These are phyloP conservation scores for Metacarcinus magister DNA, from an alignment of 2,888 invertebrate genomes.

Conservation along the genomic window DNA sequence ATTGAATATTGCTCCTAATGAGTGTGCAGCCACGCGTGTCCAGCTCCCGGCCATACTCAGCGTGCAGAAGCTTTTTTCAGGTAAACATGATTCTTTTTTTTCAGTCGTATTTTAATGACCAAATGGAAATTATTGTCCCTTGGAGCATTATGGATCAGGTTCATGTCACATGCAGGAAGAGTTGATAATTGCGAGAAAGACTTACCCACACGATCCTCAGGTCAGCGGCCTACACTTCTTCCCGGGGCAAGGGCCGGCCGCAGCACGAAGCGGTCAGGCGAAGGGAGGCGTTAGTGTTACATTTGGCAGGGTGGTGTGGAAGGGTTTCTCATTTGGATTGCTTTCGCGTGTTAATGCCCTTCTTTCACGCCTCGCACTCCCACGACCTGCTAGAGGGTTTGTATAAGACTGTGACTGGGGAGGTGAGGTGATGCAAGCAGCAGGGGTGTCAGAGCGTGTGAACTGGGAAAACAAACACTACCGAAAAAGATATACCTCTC, in stretches of 20 bases:
- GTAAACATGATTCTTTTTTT: background rate
- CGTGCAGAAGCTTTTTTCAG: background rate
- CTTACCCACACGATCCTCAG: background rate
- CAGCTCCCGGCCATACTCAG: background rate
- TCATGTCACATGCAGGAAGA: background rate
- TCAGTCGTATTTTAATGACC: background rate
- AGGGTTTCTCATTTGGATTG: background rate
- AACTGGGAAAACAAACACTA: conserved; percentile 26
- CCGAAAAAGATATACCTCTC: background rate
- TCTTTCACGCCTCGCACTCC: conserved; percentile 40
- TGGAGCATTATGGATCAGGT: conserved; percentile 9
- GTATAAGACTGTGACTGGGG: background rate
- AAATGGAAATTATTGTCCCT: background rate
- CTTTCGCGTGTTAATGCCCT: conserved; percentile 12
- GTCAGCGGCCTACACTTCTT: background rate
- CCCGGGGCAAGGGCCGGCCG: conserved; percentile 33
- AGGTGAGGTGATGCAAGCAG: background rate
- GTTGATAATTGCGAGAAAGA: background rate
- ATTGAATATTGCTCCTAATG: conserved; percentile 72
- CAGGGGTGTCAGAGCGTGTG: background rate
- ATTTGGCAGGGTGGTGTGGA: background rate
- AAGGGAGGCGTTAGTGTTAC: conserved; percentile 8
- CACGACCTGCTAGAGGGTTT: background rate
- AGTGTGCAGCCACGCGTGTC: conserved; percentile 64
- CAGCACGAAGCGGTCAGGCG: background rate